Conservation (phyloP, 2,797 vertebrate species). For the Buceros bicornis region DNA sequence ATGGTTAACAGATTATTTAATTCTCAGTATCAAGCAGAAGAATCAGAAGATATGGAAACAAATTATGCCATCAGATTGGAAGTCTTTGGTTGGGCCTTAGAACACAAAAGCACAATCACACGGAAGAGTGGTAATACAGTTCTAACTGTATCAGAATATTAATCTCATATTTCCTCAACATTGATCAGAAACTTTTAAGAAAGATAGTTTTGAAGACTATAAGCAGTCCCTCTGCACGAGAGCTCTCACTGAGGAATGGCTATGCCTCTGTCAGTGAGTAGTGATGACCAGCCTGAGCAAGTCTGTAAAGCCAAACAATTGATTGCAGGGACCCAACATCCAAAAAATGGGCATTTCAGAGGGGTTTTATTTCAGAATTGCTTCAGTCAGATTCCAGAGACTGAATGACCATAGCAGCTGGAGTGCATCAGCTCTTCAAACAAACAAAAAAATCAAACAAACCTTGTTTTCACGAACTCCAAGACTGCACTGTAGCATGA, state of each 20-base stretch:
- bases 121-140: not conserved
- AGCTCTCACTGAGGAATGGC: not conserved
- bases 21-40: not conserved
- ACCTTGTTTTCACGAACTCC: not conserved
- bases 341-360: not conserved
- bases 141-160: not conserved
- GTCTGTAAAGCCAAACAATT: not conserved
- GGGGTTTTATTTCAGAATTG: not conserved
- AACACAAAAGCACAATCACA: not conserved
- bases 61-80: not conserved
- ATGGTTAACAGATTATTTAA: not conserved
- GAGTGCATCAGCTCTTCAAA: not conserved
- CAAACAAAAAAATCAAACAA: not conserved
- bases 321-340: not conserved
- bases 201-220: not conserved
- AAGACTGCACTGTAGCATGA: not conserved
- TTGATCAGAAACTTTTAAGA: not conserved
- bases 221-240: not conserved
- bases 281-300: not conserved
- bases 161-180: not conserved
- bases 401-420: not conserved
- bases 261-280: not conserved
- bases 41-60: too few species aligned
- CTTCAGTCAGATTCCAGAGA: not conserved
- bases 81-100: not conserved